These are phyloP conservation scores for Botia kubotai DNA, from an alignment of 2,797 vertebrate genomes.

Conservation along the genomic window DNA sequence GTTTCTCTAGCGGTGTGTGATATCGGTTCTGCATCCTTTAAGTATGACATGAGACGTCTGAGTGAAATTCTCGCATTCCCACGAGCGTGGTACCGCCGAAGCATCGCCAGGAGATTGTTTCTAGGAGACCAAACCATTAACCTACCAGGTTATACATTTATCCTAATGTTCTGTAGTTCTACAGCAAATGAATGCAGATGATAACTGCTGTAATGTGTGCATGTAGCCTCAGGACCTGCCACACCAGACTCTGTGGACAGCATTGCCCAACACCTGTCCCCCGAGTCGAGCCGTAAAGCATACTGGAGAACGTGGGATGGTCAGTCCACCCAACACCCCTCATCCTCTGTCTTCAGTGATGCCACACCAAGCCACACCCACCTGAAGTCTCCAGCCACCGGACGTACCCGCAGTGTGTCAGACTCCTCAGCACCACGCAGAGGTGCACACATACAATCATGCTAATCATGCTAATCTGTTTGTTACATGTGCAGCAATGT, in stretches of 20 bases:
- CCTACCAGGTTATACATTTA: slow-evolving; percentile 83
- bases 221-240: slow-evolving; percentile 89
- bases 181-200: background rate
- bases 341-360: slow-evolving; percentile 91
- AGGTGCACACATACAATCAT: slow-evolving; percentile 74
- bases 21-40: slow-evolving; percentile 98
- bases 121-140: slow-evolving; percentile 98
- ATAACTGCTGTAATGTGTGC: background rate
- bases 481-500: background rate
- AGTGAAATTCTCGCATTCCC: slow-evolving; percentile 98
- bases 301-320: slow-evolving; percentile 95
- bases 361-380: slow-evolving; percentile 82
- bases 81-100: slow-evolving; percentile 96
- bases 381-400: slow-evolving; percentile 90
- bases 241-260: slow-evolving; percentile 95
- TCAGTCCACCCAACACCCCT: slow-evolving; percentile 84
- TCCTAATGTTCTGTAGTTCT: background rate
- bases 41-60: slow-evolving; percentile 97
- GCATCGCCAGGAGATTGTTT: slow-evolving; percentile 95
- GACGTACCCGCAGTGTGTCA: slow-evolving; percentile 91
- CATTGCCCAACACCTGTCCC: slow-evolving; percentile 90
- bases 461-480: background rate
- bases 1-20: slow-evolving; percentile 90
- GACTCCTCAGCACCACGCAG: slow-evolving; percentile 95
- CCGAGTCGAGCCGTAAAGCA: slow-evolving; percentile 92